A percentile compares a stretch with the other conserved stretches of the same genome.
These are phyloP conservation scores for Tetragnatha montana DNA, from an alignment of 2,888 invertebrate species.

Conservation along the genomic window DNA sequence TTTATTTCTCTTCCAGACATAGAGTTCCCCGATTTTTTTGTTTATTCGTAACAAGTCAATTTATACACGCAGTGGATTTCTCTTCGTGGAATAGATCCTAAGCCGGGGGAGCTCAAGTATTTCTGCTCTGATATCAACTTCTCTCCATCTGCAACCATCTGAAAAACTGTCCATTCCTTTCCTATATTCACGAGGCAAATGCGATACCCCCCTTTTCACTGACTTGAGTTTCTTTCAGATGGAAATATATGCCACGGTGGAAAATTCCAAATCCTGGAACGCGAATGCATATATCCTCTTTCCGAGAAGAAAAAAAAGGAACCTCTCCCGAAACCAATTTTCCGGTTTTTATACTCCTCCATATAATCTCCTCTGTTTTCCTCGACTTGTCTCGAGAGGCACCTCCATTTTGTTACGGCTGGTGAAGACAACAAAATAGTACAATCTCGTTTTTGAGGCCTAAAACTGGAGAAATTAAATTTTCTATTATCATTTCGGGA, in stretches of 20 bases:
- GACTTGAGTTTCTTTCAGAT: not conserved
- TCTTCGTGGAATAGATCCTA: not conserved
- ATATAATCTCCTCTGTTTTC: not conserved
- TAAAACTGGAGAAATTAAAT: slow-evolving; percentile 37
- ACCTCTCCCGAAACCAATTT: slow-evolving; percentile 7
- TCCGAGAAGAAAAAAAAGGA: not conserved
- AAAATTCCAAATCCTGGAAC: not conserved
- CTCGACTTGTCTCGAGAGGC: not conserved
- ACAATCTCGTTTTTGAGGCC: slow-evolving; percentile 27
- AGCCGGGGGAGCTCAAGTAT: not conserved
- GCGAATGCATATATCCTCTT: not conserved
- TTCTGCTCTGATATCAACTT: not conserved
- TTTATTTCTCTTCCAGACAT: not conserved
- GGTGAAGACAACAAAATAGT: not conserved
- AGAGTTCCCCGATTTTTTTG: not conserved
- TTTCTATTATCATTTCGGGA: slow-evolving; percentile 2
- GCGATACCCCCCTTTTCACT: not conserved
- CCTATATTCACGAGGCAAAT: not conserved
- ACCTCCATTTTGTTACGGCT: not conserved
- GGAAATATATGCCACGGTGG: slow-evolving; percentile 1
- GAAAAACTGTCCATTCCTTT: not conserved
- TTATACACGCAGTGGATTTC: not conserved
- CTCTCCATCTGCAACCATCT: not conserved
- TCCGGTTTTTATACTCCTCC: slow-evolving; percentile 13
- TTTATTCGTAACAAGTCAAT: not conserved